phyloP scores from a whole-genome alignment of 1,140 invertebrate genomes.

The Sycophaga agraensis region DNA sequence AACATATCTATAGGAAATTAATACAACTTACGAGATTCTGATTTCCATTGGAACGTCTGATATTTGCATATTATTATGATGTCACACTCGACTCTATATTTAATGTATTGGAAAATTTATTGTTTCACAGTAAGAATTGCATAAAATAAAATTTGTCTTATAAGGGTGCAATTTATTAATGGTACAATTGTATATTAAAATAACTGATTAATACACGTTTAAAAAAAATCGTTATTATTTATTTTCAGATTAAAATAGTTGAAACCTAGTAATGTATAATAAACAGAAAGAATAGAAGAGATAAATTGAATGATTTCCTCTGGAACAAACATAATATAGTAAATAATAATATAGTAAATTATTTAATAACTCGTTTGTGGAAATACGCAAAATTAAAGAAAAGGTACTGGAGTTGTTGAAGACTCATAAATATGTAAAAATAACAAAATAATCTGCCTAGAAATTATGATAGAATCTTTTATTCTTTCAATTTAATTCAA shows the following conservation, averaged over 20 bases:
- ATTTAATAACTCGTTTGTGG: no score
- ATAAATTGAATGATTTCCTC: no score
- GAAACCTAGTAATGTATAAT: no score
- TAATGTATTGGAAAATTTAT: conserved; percentile 41
- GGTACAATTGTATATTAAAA: conserved; percentile 35
- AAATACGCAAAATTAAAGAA: no score
- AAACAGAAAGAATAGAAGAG: no score
- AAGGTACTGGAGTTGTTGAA: no score
- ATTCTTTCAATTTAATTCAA: no score
- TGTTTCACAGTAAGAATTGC: conserved; percentile 31
- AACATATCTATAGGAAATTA: conserved; percentile 37
- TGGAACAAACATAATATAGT: no score
- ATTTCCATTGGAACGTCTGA: conserved; percentile 33
- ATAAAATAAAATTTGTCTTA: conserved; percentile 36
- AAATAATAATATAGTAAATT: no score
- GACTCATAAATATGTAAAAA: no score
- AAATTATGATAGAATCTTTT: no score
- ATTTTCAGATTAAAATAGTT: conserved; percentile 38
- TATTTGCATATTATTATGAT: conserved; percentile 25
- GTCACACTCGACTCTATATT: conserved; percentile 28
- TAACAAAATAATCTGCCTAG: no score
- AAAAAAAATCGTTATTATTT: conserved; percentile 10
- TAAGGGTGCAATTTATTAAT: conserved; percentile 34
- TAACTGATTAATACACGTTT: conserved; percentile 23
- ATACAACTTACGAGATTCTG: conserved; percentile 41